Conservation (phyloP, 1,140 invertebrate genomes). For the Glossosoma conforme region DNA sequence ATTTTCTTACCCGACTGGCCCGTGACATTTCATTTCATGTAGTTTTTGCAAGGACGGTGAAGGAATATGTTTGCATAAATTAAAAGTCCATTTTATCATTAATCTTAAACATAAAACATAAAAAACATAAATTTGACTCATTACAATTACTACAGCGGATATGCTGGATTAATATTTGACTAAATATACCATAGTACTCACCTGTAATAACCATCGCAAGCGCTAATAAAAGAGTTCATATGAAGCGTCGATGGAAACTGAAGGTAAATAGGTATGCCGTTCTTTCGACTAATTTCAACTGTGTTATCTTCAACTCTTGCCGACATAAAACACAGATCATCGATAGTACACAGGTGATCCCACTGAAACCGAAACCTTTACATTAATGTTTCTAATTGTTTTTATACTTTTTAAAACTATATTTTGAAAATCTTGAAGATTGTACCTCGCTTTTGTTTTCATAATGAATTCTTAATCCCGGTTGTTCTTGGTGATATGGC, state of each 20-base stretch:
- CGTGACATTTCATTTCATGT: slow-evolving; percentile 76
- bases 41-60: slow-evolving; percentile 72
- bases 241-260: slow-evolving; percentile 57
- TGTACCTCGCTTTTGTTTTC: slow-evolving; percentile 57
- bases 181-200: slow-evolving; percentile 26
- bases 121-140: slow-evolving; percentile 5
- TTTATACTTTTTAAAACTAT: no score
- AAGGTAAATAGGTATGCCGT: slow-evolving; percentile 72
- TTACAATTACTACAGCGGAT: background rate
- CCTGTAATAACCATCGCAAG: slow-evolving; percentile 82
- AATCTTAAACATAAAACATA: slow-evolving; percentile 50
- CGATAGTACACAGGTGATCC: slow-evolving; percentile 71
- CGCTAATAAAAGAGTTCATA: slow-evolving; percentile 75
- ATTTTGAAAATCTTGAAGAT: no score
- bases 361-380: slow-evolving; percentile 51
- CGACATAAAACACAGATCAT: slow-evolving; percentile 76
- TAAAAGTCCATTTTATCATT: slow-evolving; percentile 83
- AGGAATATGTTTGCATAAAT: slow-evolving; percentile 73
- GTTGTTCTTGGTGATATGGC: slow-evolving; percentile 62
- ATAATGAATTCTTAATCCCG: slow-evolving; percentile 60
- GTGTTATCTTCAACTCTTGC: slow-evolving; percentile 63
- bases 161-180: background rate
- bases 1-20: slow-evolving; percentile 70
- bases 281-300: slow-evolving; percentile 72
- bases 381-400: no score